These are phyloP conservation scores for Chauna torquata DNA, from an alignment of 2,113 vertebrate species.

Conservation along the genomic window DNA sequence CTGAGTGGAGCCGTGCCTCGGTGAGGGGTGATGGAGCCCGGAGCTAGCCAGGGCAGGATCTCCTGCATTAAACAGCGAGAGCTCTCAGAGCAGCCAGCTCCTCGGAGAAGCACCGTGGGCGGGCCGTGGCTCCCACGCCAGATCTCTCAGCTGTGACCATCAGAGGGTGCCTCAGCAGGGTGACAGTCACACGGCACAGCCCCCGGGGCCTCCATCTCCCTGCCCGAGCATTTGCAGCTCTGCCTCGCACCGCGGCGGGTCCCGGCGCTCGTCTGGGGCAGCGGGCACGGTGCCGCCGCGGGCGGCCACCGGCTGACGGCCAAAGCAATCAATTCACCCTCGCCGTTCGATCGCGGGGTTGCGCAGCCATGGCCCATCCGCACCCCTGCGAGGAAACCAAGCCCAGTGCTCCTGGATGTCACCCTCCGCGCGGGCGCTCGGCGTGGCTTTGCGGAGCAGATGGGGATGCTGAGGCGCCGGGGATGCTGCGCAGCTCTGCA, in stretches of 20 bases:
- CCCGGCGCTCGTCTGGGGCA: background rate
- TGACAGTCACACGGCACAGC: background rate
- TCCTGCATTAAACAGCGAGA: background rate
- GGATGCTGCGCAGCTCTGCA: background rate
- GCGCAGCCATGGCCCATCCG: background rate
- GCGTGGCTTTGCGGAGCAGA: background rate
- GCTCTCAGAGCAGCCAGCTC: background rate
- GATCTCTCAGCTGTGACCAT: background rate
- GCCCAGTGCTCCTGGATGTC: background rate
- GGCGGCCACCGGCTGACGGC: background rate
- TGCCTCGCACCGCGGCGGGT: background rate
- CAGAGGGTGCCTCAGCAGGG: background rate
- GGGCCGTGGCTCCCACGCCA: background rate
- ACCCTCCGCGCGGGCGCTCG: rapidly evolving
- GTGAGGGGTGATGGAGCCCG: background rate
- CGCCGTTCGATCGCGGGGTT: background rate
- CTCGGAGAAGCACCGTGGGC: background rate
- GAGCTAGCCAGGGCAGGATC: background rate
- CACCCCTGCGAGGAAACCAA: background rate
- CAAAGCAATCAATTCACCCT: background rate
- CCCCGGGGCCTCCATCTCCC: background rate
- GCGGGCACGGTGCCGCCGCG: rapidly evolving
- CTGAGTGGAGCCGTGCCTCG: rapidly evolving
- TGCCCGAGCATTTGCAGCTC: background rate
- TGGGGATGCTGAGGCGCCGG: background rate